Evolutionary conservation across 2,888 invertebrate species (phyloP).

Genomic region (Rotaria magnacalcarata): DNA sequence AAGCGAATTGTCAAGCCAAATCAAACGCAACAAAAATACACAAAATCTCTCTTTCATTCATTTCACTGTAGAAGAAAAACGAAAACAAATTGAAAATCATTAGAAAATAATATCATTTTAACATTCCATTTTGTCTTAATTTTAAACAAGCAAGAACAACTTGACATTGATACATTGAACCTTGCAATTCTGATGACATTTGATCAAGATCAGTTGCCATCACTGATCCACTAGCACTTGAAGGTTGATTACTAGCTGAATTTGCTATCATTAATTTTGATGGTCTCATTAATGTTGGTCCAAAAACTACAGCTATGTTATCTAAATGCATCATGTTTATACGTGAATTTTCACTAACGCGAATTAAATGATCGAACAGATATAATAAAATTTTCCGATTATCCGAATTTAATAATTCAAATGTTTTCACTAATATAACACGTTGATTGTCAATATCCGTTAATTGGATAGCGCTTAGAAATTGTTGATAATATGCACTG

Average conservation of each 20-base stretch:
- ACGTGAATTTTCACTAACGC: conserved; percentile 73
- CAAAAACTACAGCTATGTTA: conserved; percentile 86
- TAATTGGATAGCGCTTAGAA: conserved; percentile 8
- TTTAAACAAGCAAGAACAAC: conserved; percentile 16
- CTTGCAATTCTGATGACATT: conserved; percentile 33
- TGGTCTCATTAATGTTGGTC: conserved; percentile 71
- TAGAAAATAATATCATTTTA: neutral
- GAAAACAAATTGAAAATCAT: too few species aligned
- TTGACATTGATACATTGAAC: conserved; percentile 31
- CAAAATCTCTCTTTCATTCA: neutral
- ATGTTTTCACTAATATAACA: neutral
- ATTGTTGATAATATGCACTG: neutral
- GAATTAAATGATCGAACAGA: conserved; percentile 53
- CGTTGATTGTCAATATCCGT: conserved; percentile 27
- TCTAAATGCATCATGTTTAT: conserved; percentile 86
- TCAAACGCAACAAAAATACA: conserved; percentile 14
- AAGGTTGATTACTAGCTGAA: neutral
- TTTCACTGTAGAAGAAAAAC: neutral
- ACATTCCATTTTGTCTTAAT: neutral
- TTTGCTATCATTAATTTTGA: conserved; percentile 61
- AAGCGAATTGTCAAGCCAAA: neutral
- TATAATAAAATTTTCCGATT: conserved; percentile 15
- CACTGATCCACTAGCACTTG: neutral
- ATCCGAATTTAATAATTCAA: neutral
- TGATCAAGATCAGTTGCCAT: neutral